Evolutionary conservation across 2,888 invertebrate species (phyloP), one percentile per base, ranked within the genome.

Genomic region (Parnassius orleans): DNA sequence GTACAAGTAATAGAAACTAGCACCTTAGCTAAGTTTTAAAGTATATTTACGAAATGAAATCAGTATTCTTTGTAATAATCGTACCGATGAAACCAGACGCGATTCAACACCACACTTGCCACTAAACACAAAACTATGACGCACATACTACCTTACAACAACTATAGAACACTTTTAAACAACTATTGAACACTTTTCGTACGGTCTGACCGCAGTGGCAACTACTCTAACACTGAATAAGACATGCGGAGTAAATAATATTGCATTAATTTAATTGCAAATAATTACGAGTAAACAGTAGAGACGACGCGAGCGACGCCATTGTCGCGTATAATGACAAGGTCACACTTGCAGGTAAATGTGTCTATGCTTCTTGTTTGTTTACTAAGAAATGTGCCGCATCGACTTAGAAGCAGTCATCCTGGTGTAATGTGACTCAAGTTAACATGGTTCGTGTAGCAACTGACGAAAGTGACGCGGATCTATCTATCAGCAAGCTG

Each of bases 251-350:
- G 77, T 79, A 83, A 84, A 87, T 82, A 85, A 76, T 78, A 81
- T 83, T 80, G 81, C 79, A 85, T 83, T 79, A 80, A 84, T 79
- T 84, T 85, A 87, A 87, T 87, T 84, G 82, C 64, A 79, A 76
- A 80, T 84, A 85, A 87, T 86, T 82, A 79, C 83, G 81, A 76
- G 77, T 81, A 83, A 81, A 83, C 81, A 82, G 77, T 82, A 78
- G 66, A 72, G 64, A 75, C 83, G 86, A 84, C 84, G 84, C 79
- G 65, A 52, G 69, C 65, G 69, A 61, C 68, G 73, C 68, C 73
- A 75, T 75, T 76, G 76, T 72, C 72, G 69, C 71, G 60, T 68
- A 65, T 72, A 70, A 69, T 66, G 70, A 70, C 71, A 19, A 50
- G 54, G 63, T 47, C 63, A 63, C 63, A 60, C 56, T 52, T n/a